Conservation (phyloP, 2,113 vertebrate genomes). For the Sminthopsis crassicaudata region DNA sequence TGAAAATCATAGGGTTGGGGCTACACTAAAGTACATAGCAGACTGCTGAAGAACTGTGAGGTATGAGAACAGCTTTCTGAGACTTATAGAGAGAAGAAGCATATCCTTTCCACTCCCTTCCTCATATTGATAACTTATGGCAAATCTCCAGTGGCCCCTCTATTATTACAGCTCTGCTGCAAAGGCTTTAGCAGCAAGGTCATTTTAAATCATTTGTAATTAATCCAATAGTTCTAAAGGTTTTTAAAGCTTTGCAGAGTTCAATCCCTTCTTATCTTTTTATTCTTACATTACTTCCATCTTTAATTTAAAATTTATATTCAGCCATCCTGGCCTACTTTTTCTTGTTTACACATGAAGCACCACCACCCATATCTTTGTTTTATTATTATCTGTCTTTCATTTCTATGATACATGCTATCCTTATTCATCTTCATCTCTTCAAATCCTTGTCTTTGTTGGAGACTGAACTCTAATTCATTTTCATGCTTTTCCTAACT, state of each 20-base stretch:
- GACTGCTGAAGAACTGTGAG: not conserved
- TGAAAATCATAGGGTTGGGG: not conserved
- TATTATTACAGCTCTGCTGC: not conserved
- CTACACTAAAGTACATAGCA: not conserved
- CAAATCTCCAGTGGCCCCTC: not conserved
- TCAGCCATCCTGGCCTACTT: not conserved
- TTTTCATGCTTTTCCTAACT: not conserved
- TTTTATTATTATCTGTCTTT: not conserved
- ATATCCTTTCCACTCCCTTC: not conserved
- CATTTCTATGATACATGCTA: not conserved
- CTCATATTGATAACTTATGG: not conserved
- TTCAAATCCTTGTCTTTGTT: not conserved
- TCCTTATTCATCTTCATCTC: not conserved
- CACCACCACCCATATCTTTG: not conserved
- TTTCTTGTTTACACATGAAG: not conserved
- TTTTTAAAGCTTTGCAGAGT: not conserved
- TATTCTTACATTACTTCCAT: not conserved
- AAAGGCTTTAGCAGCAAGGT: slow-evolving; percentile 45
- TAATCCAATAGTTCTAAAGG: slow-evolving; percentile 51
- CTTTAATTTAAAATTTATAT: not conserved
- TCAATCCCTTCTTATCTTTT: not conserved
- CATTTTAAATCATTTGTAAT: slow-evolving; percentile 72
- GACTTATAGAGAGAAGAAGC: not conserved
- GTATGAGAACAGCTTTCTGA: not conserved
- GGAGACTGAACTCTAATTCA: not conserved